Evolutionary conservation across 1,140 invertebrate species (phyloP).

Genomic region (Calycopis cecrops): DNA sequence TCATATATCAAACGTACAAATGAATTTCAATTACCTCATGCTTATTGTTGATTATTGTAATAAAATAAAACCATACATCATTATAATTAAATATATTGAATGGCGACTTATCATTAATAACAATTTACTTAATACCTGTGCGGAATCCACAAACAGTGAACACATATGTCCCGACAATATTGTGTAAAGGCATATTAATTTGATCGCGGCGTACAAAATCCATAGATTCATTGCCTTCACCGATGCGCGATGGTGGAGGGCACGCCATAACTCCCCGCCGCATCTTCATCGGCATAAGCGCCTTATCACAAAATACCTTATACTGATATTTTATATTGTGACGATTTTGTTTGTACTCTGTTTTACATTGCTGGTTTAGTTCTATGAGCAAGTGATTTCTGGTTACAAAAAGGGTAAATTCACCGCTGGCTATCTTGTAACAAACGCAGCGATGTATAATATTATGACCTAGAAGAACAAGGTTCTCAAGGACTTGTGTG

Average conservation of each 20-base stretch:
- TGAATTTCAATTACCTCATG: too few relatives aligned
- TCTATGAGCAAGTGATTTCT: background rate
- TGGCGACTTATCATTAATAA: too few relatives aligned
- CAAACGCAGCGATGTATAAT: too few relatives aligned
- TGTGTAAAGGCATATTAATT: constrained; percentile 20
- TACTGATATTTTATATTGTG: background rate
- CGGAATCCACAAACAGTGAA: too few relatives aligned
- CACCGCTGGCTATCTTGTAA: background rate
- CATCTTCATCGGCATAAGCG: constrained; percentile 28
- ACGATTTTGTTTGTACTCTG: background rate
- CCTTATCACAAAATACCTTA: constrained; percentile 21
- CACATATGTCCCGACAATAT: constrained; percentile 11
- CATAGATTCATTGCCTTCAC: constrained; percentile 26
- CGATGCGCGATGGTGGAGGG: constrained; percentile 21
- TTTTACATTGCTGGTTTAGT: constrained; percentile 7
- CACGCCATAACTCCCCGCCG: constrained; percentile 19
- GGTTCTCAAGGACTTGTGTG: too few relatives aligned
- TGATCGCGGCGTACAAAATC: constrained; percentile 22
- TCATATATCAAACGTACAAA: too few relatives aligned
- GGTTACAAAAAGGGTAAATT: background rate
- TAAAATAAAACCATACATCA: too few relatives aligned
- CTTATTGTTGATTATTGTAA: too few relatives aligned
- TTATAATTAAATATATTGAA: too few relatives aligned
- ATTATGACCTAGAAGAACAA: too few relatives aligned
- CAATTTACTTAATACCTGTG: too few relatives aligned